Evolutionary conservation across 2,888 invertebrate genomes (phyloP).

Genomic region (Lycia hirtaria): DNA sequence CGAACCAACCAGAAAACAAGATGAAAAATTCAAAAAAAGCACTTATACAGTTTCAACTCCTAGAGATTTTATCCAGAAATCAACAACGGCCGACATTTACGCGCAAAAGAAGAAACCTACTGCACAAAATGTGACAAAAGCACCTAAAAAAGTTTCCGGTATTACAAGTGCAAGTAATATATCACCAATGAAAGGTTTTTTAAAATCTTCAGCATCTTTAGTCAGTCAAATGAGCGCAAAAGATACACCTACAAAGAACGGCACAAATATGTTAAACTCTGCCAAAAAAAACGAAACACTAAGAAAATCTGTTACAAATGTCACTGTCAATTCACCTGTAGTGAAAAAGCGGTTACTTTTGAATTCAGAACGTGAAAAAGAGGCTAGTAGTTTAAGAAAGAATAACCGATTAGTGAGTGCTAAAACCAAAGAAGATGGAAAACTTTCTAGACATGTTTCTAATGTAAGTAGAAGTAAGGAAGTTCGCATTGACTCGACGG

Average conservation of each 20-base stretch:
- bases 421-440: conserved; percentile 30
- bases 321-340: conserved; percentile 71
- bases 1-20: conserved; percentile 50
- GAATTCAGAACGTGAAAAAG: conserved; percentile 41
- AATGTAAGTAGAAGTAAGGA: conserved; percentile 29
- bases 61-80: conserved; percentile 60
- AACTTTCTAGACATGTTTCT: conserved; percentile 17
- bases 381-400: conserved; percentile 32
- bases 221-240: conserved; percentile 49
- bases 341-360: conserved; percentile 52
- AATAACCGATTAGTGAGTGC: conserved; percentile 12
- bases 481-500: conserved; percentile 33
- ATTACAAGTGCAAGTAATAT: conserved; percentile 44
- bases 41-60: conserved; percentile 59
- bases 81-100: conserved; percentile 69
- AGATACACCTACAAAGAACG: conserved; percentile 40
- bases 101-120: conserved; percentile 56
- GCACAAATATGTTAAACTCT: conserved; percentile 37
- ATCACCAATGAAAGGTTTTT: conserved; percentile 66
- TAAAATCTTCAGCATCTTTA: conserved; percentile 67
- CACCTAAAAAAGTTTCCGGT: conserved; percentile 59
- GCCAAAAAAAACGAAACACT: conserved; percentile 43
- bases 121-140: conserved; percentile 43
- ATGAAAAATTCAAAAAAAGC: conserved; percentile 63
- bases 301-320: conserved; percentile 55